Conservation (phyloP, 2,797 vertebrate species). For the Rhinophrynus dorsalis region DNA sequence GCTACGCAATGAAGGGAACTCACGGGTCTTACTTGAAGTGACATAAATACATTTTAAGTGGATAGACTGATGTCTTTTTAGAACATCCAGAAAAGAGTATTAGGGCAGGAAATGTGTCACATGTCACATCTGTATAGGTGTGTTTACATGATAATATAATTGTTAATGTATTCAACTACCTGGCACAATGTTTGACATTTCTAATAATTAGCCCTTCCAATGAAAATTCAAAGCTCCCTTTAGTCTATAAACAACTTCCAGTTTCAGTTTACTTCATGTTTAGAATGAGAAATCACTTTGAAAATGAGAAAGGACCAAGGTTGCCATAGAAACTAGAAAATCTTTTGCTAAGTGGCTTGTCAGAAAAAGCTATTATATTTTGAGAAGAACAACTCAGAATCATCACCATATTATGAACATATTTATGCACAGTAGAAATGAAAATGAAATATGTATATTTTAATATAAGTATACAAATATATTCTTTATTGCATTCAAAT, state of each 20-base stretch:
- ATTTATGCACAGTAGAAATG: slow-evolving; percentile 33
- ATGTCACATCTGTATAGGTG: not conserved
- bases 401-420: slow-evolving; percentile 41
- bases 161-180: not conserved
- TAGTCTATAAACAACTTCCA: slow-evolving; percentile 46
- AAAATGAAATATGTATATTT: slow-evolving; percentile 37
- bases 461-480: not conserved
- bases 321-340: slow-evolving; percentile 48
- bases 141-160: slow-evolving; percentile 11
- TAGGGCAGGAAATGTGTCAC: too few species aligned
- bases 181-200: slow-evolving; percentile 13
- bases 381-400: slow-evolving; percentile 45
- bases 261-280: slow-evolving; percentile 47
- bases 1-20: too few species aligned
- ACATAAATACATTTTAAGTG: too few species aligned
- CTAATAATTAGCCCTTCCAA: slow-evolving; percentile 30
- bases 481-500: not conserved
- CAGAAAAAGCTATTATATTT: slow-evolving; percentile 50
- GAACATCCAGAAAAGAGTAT: too few species aligned
- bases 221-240: slow-evolving; percentile 26
- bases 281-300: slow-evolving; percentile 50
- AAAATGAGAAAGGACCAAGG: slow-evolving; percentile 46
- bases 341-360: slow-evolving; percentile 47
- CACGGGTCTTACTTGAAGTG: too few species aligned
- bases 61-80: too few species aligned